Base-by-base conservation (phyloP, 2,113 vertebrate species). In the Pagrus major region DNA sequence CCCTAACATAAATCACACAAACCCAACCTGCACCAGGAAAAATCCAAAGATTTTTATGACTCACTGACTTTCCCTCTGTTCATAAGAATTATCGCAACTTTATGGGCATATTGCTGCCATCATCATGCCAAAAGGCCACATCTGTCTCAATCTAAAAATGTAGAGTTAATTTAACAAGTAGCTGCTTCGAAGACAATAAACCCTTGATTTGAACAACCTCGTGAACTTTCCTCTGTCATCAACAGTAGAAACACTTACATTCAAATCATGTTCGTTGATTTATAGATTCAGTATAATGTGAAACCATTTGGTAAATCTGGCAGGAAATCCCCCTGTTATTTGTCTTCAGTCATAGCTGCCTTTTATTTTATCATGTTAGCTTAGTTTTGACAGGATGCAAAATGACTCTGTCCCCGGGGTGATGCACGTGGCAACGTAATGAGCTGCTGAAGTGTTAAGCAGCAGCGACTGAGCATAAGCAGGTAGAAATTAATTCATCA, bases 401-500 rank as follows among this genome's bases (percentile, higher is more conserved):
- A 73, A 86, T 82, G 10, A 75, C 71, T 73, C n/a, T 71, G 68
- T 80, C 72, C 76, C 79, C 56, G 33, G 78, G 75, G 81, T 71
- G 76, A 78, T 54, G 2, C 78, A 67, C 21, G 27, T 71, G 68
- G 74, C 67, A 77, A 74, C 70, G 65, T 86, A 85, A 88, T 85
- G 78, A 88, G 86, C 49, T n/a, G 75, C 71, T 79, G 46, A 78
- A 76, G 75, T 82, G 68, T 80, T 80, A 69, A 79, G 83, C 78
- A 33, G 83, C 71, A 58, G 52, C 35, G 21, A 63, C 71, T 72
- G 64, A 75, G 74, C 73, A 68, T 63, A 76, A 60, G 59, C 80
- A 81, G 78, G 75, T 76, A 70, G 63, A 71, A 78, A 82, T 82
- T n/a, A 80, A 86, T 86, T 88, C 75, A 86, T 86, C 81, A 74